Base-by-base conservation (phyloP, 2,888 invertebrate species). In the Leptinotarsa tumamoca region DNA sequence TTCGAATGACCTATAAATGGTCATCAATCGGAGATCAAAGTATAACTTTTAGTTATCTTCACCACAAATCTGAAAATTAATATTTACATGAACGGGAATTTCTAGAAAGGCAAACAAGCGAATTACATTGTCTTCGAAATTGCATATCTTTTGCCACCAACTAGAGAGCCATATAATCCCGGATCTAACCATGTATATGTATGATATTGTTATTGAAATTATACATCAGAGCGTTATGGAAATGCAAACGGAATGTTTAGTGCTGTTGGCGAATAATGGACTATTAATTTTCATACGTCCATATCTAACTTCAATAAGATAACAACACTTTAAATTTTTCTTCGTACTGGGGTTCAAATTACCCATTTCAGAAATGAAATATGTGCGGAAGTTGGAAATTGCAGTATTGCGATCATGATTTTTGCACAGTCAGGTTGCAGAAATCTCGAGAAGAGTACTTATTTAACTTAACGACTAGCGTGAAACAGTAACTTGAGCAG, bases 111-210 rank as follows among this genome's bases (percentile, higher is more conserved):
- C 68, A 49, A 67, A 75, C 71, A 58, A 66, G 67, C 71, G 67
- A 72, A 78, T 66, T 71, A 72, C 73, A 79, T 79, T 75, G 79
- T 80, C 77, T 74, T 54, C 63, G 69, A 71, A 78, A 79, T 73
- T 77, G 80, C 74, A 79, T 78, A 76, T 79, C 79, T 79, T 70
- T 73, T 43, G 75, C 78, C 76, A 74, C 73, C 77, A 67, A 79
- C 72, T 76, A 66, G 74, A 76, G 78, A 78, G 76, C 74, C 69
- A 76, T 78, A 61, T 63, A 71, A 52, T 71, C 49, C 18, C 68
- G 67, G 33, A 76, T 69, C 73, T 76, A 72, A 76, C 70, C 63
- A 69, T 68, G 51, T 68, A 69, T 75, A 49, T 67, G 67, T 50
- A 72, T 68, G 21, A 54, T 71, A 71, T 67, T 71, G 68, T 74